Evolutionary conservation across 2,888 invertebrate genomes (phyloP).

Genomic region (Imbricaverruca yamaguchii): DNA sequence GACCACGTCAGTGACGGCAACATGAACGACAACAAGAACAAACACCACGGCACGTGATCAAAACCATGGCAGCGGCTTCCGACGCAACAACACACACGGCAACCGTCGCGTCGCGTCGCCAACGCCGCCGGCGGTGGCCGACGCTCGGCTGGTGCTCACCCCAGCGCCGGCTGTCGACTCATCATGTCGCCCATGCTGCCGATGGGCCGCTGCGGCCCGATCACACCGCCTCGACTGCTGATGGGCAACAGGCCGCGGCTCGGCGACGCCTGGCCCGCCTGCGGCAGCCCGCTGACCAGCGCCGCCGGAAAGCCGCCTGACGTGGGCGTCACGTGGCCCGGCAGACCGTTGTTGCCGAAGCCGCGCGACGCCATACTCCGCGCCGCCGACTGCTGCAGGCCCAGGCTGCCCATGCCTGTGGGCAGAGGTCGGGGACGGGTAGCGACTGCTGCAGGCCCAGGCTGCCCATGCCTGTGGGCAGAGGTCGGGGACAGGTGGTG

Average conservation of each 20-base stretch:
- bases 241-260: conserved; percentile 46
- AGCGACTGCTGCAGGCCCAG: no score
- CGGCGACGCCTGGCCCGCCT: conserved; percentile 41
- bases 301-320: conserved; percentile 54
- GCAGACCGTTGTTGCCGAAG: conserved; percentile 58
- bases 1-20: no score
- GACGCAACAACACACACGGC: no score
- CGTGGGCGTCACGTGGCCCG: conserved; percentile 68
- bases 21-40: no score
- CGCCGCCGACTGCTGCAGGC: conserved; percentile 72
- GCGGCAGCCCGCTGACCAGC: conserved; percentile 42
- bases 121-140: no score
- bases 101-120: no score
- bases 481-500: no score
- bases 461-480: no score
- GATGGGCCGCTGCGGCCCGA: conserved; percentile 17
- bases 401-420: conserved; percentile 81
- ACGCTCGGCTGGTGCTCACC: neutral
- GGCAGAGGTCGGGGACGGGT: no score
- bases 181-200: conserved; percentile 15
- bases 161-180: neutral
- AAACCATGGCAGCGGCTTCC: no score
- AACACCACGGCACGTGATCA: no score
- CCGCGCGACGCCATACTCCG: conserved; percentile 40
- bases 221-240: conserved; percentile 25